Conservation (phyloP, 2,113 vertebrate species). For the Ornithorhynchus anatinus region DNA sequence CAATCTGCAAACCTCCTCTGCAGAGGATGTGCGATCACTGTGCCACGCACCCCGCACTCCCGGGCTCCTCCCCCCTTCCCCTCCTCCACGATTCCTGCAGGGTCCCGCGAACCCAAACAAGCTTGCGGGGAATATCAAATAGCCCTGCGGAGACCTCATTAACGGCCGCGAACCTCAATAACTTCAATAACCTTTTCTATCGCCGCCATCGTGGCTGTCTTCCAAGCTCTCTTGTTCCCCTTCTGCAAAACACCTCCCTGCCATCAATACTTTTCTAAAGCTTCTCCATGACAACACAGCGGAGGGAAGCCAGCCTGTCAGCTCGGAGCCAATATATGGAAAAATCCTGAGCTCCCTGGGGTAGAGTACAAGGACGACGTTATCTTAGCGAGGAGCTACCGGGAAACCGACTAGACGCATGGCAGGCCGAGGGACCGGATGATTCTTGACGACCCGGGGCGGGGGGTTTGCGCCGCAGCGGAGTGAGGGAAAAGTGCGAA, state of each 20-base stretch:
- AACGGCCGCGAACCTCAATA: rapidly evolving
- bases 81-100: neutral
- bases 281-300: slow-evolving; percentile 58
- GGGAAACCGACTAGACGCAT: no score
- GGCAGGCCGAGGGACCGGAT: no score
- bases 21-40: neutral
- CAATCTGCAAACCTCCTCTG: neutral
- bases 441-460: no score
- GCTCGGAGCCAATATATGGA: neutral
- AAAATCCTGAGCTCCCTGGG: no score
- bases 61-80: neutral
- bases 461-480: no score
- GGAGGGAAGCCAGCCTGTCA: neutral
- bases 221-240: slow-evolving; percentile 32
- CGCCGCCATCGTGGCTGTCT: neutral
- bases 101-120: neutral
- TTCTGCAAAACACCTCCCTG: slow-evolving; percentile 1
- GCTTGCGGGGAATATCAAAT: slow-evolving; percentile 36
- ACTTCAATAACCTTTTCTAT: slow-evolving; percentile 12
- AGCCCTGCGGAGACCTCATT: neutral
- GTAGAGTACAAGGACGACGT: no score
- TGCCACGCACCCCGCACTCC: no score
- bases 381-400: no score
- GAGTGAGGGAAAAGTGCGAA: no score
- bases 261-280: slow-evolving; percentile 26